These are phyloP conservation scores for Nebria ingens DNA, from an alignment of 1,140 invertebrate genomes.

Conservation along the genomic window DNA sequence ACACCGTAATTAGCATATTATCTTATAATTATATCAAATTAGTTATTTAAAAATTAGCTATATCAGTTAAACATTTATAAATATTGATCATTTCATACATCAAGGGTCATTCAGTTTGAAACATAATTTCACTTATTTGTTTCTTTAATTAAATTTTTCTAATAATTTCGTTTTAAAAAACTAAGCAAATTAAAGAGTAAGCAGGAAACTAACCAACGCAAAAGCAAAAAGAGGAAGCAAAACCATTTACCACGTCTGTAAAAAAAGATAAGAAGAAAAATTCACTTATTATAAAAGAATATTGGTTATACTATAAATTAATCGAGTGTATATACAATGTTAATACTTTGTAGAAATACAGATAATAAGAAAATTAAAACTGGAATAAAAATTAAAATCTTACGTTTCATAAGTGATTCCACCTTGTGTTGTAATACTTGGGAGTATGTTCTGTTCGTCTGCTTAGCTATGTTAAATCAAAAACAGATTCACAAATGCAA, in stretches of 20 bases:
- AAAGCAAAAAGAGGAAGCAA: constrained; percentile 19
- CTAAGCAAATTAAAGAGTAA: constrained; percentile 14
- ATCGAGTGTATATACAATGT: neutral
- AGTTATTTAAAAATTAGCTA: too few species aligned
- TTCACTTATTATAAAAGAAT: too few species aligned
- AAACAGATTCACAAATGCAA: constrained; percentile 10
- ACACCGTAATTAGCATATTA: too few species aligned
- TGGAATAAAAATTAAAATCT: constrained; percentile 17
- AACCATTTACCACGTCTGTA: constrained; percentile 8
- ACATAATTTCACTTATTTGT: neutral
- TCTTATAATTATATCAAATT: too few species aligned
- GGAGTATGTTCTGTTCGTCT: constrained; percentile 40
- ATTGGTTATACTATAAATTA: too few species aligned
- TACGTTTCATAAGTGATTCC: constrained; percentile 42
- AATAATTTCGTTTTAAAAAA: constrained; percentile 9
- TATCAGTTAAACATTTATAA: too few species aligned
- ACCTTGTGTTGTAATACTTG: constrained; percentile 43
- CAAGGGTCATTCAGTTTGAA: constrained; percentile 6
- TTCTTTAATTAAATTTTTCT: neutral
- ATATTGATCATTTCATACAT: too few species aligned
- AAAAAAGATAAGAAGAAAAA: constrained; percentile 17
- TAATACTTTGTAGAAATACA: neutral
- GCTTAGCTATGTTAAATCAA: constrained; percentile 33
- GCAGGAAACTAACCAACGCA: constrained; percentile 14
- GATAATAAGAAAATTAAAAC: neutral